Evolutionary conservation across 2,797 vertebrate species (phyloP).

Genomic region (Hypotaenidia okinawae): DNA sequence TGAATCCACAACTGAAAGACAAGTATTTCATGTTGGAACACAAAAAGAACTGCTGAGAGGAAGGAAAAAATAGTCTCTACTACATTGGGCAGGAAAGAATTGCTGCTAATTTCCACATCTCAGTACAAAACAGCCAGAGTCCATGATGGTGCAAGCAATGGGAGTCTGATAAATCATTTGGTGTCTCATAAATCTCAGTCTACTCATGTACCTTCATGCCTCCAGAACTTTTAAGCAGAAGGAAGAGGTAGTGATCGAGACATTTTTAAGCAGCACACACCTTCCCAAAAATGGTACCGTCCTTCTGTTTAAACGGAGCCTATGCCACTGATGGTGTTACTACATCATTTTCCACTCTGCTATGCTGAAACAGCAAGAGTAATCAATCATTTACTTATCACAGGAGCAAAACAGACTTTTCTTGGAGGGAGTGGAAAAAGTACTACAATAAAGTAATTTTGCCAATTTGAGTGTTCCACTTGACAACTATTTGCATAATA

Average conservation of each 20-base stretch:
- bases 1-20: not conserved
- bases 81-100: not conserved
- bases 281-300: not conserved
- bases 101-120: not conserved
- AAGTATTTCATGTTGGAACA: not conserved
- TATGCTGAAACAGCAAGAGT: conserved; percentile 8
- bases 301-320: not conserved
- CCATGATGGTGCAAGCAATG: not conserved
- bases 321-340: not conserved
- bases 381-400: conserved; percentile 67
- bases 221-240: not conserved
- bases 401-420: conserved; percentile 55
- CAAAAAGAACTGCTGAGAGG: not conserved
- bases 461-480: conserved; percentile 92
- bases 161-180: not conserved
- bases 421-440: conserved; percentile 60
- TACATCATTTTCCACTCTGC: conserved; percentile 26
- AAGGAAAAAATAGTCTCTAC: not conserved
- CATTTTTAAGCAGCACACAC: not conserved
- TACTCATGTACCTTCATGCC: not conserved
- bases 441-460: conserved; percentile 89
- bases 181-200: not conserved
- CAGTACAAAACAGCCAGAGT: not conserved
- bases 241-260: not conserved
- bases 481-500: conserved; percentile 93